Percentiles rank a stretch among this genome's conserved stretches.
phyloP scores from a whole-genome alignment of 2,113 vertebrate species.

The Pangasianodon hypophthalmus region DNA sequence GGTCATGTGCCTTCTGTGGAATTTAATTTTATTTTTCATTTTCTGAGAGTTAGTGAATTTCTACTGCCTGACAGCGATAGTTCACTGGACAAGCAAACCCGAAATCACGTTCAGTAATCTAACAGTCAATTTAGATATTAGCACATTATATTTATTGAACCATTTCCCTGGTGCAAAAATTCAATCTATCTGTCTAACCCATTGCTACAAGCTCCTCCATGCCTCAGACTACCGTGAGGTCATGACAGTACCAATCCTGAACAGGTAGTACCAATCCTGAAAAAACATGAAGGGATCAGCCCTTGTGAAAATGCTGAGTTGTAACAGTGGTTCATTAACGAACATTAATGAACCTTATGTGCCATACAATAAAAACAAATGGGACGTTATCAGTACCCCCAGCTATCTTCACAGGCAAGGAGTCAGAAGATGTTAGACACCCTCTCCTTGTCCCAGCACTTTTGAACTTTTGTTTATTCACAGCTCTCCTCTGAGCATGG shows the following conservation, averaged over 20 bases:
- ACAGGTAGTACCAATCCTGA: background rate
- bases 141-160: background rate
- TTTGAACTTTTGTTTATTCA: slow-evolving; percentile 19
- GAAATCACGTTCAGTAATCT: background rate
- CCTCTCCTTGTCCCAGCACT: background rate
- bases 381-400: background rate
- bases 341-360: background rate
- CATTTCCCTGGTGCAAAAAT: background rate
- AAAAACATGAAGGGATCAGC: background rate
- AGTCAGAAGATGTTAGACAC: background rate
- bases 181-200: background rate
- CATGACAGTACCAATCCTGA: background rate
- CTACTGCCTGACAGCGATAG: background rate
- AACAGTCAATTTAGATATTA: background rate
- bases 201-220: background rate
- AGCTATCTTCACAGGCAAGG: background rate
- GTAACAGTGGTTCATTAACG: background rate
- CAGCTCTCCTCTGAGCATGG: background rate
- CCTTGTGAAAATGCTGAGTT: background rate
- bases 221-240: background rate
- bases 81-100: background rate
- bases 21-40: background rate
- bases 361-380: background rate
- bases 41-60: background rate
- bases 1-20: background rate